Evolutionary conservation across 2,797 vertebrate species (phyloP).

Genomic region (Dipus sagitta): DNA sequence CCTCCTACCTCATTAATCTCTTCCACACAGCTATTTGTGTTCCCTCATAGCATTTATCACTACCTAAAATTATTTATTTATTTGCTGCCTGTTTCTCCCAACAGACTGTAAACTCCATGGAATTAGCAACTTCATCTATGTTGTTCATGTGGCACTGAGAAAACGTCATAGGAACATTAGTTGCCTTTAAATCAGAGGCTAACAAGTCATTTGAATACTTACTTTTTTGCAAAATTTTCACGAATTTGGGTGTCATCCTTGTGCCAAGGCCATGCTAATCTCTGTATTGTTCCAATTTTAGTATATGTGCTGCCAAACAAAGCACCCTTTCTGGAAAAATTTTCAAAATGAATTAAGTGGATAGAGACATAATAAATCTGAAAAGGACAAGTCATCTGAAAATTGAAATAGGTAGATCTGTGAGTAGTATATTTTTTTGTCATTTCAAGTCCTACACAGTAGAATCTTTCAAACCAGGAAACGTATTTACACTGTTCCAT

Average conservation of each 20-base stretch:
- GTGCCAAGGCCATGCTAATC: no score
- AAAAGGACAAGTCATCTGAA: conserved; percentile 31
- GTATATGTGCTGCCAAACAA: no score
- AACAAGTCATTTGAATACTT: conserved; percentile 46
- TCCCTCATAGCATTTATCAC: not conserved
- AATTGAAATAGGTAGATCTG: not conserved
- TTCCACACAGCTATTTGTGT: not conserved
- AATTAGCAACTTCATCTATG: not conserved
- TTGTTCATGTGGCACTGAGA: not conserved
- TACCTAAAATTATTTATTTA: conserved; percentile 40
- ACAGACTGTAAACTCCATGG: not conserved
- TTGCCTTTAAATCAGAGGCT: not conserved
- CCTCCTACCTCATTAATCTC: not conserved
- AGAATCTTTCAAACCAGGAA: conserved; percentile 14
- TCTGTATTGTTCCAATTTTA: no score
- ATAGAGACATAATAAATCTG: not conserved
- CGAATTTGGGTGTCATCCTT: no score
- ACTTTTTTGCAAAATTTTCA: not conserved
- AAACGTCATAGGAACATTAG: conserved; percentile 3
- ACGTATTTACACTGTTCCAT: not conserved
- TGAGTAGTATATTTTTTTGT: not conserved
- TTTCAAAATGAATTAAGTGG: not conserved
- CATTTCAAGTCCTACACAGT: not conserved
- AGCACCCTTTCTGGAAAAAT: not conserved
- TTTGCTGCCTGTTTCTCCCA: not conserved